A percentile compares a stretch with the other conserved stretches of the same genome.
These are phyloP conservation scores for Ctenopoma kingsleyae DNA, from an alignment of 2,797 vertebrate species.

Conservation along the genomic window DNA sequence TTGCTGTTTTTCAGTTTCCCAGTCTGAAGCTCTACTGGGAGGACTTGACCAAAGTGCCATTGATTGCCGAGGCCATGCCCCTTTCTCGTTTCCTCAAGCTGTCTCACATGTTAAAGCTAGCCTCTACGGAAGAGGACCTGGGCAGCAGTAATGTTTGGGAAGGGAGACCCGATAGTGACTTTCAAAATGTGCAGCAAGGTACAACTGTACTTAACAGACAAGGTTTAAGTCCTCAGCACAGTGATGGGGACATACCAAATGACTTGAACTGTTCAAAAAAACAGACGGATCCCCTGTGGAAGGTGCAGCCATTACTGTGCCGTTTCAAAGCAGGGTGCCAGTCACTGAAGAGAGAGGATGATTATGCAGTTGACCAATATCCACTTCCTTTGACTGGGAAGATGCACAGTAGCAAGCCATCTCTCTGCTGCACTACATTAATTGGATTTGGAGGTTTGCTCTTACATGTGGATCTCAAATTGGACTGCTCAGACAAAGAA, in stretches of 20 bases:
- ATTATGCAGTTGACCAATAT: slow-evolving; percentile 84
- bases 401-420: slow-evolving; percentile 54
- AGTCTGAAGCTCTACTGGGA: slow-evolving; percentile 86
- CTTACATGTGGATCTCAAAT: slow-evolving; percentile 78
- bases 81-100: slow-evolving; percentile 79
- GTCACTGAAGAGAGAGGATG: slow-evolving; percentile 64
- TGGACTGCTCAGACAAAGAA: slow-evolving; percentile 78
- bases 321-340: slow-evolving; percentile 79
- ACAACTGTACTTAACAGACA: slow-evolving; percentile 7
- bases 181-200: slow-evolving; percentile 8
- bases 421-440: slow-evolving; percentile 79
- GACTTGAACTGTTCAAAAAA: slow-evolving; percentile 20
- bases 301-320: slow-evolving; percentile 71
- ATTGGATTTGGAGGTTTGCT: slow-evolving; percentile 79
- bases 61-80: slow-evolving; percentile 84
- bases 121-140: slow-evolving; percentile 46
- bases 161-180: slow-evolving; percentile 8
- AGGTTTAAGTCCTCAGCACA: slow-evolving; percentile 14
- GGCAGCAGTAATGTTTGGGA: background rate
- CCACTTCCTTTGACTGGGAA: slow-evolving; percentile 75
- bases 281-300: slow-evolving; percentile 80
- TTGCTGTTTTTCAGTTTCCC: slow-evolving; percentile 79
- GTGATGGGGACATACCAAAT: slow-evolving; percentile 9
- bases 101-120: slow-evolving; percentile 73
- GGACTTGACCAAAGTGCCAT: slow-evolving; percentile 82